A percentile compares a stretch with the other conserved stretches of the same genome.
Evolutionary conservation across 2,888 invertebrate genomes (phyloP).

Genomic region (Trichopria drosophilae): DNA sequence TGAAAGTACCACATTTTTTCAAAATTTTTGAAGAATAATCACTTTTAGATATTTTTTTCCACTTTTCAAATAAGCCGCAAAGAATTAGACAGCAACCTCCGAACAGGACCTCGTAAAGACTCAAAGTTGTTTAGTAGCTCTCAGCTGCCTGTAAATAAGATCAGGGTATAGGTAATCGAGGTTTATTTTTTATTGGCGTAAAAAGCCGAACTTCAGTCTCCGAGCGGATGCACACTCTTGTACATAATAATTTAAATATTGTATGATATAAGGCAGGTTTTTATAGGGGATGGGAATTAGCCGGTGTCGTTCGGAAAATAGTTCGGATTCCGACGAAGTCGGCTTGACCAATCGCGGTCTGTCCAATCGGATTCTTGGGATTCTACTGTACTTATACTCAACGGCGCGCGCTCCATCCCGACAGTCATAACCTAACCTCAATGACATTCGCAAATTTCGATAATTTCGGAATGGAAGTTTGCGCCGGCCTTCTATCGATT

Average conservation of each 20-base stretch:
- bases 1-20: too few relatives aligned
- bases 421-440: too few relatives aligned
- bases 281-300: conserved; percentile 34
- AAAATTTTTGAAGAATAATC: too few relatives aligned
- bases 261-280: conserved; percentile 56
- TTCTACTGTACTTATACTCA: conserved; percentile 43
- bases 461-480: background rate
- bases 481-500: background rate
- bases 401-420: conserved; percentile 30
- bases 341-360: conserved; percentile 21
- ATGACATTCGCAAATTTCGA: conserved; percentile 23
- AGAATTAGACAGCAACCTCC: conserved; percentile 29
- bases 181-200: conserved; percentile 38
- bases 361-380: conserved; percentile 31
- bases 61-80: too few relatives aligned
- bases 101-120: conserved; percentile 17
- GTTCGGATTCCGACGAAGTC: conserved; percentile 9
- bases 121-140: conserved; percentile 13
- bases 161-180: conserved; percentile 51
- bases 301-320: conserved; percentile 11
- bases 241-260: conserved; percentile 56
- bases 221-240: conserved; percentile 49
- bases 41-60: too few relatives aligned
- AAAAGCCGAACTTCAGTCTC: too few relatives aligned
- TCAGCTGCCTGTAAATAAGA: conserved; percentile 52